These are phyloP conservation scores for Scrobipalpa atriplicella DNA, from an alignment of 2,888 invertebrate species.

Conservation along the genomic window DNA sequence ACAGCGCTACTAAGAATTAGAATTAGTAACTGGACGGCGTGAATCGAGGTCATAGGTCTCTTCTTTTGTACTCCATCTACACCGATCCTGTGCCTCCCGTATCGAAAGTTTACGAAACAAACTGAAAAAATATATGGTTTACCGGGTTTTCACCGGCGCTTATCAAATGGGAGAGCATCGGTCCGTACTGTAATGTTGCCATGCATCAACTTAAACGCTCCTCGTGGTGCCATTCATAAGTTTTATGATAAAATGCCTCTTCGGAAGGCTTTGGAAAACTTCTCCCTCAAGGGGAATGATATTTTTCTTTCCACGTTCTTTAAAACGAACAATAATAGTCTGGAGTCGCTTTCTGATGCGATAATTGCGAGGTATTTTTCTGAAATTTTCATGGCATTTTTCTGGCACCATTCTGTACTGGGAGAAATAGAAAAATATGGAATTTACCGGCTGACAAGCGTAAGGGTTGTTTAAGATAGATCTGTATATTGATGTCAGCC, in stretches of 20 bases:
- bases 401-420: too few relatives aligned
- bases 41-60: too few relatives aligned
- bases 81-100: too few relatives aligned
- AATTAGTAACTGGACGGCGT: too few relatives aligned
- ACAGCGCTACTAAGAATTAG: too few relatives aligned
- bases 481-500: too few relatives aligned
- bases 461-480: too few relatives aligned
- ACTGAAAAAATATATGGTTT: neutral
- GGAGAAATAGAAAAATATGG: too few relatives aligned
- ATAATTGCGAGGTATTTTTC: neutral
- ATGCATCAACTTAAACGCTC: constrained; percentile 54
- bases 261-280: constrained; percentile 36
- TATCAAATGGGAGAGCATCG: constrained; percentile 35
- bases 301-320: constrained; percentile 37
- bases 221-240: constrained; percentile 55
- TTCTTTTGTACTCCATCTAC: too few relatives aligned
- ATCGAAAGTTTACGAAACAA: too few relatives aligned
- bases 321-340: constrained; percentile 17
- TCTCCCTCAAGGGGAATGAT: constrained; percentile 39
- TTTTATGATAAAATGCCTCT: constrained; percentile 44
- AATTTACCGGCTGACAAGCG: too few relatives aligned
- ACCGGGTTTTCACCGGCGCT: constrained; percentile 20
- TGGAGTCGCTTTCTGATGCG: neutral
- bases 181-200: constrained; percentile 45
- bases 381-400: neutral